These are phyloP conservation scores for Aegotheles bennettii DNA, from an alignment of 2,113 vertebrate species.

Conservation along the genomic window DNA sequence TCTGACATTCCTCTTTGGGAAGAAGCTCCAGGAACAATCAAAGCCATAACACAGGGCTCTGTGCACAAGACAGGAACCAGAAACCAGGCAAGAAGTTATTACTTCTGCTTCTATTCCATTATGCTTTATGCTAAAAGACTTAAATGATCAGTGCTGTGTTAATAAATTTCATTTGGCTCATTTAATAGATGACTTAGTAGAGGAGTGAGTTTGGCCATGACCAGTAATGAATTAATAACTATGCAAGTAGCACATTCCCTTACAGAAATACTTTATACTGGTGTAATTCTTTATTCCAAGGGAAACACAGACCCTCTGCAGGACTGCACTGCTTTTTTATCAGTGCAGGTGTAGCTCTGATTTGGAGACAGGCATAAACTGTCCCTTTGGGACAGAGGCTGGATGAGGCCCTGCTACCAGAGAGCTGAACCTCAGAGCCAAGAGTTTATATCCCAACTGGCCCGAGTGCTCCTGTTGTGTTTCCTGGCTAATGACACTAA, in stretches of 20 bases:
- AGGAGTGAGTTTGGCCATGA: constrained; percentile 46
- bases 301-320: neutral
- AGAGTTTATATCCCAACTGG: neutral
- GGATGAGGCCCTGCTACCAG: neutral
- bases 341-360: neutral
- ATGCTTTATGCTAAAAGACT: constrained; percentile 47
- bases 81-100: neutral
- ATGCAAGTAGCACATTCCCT: constrained; percentile 37
- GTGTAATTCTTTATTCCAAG: neutral
- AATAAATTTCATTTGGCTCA: constrained; percentile 61
- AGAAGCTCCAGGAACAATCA: neutral
- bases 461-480: neutral
- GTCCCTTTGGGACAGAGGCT: neutral
- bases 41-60: neutral
- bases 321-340: neutral
- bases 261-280: neutral
- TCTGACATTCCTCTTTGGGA: neutral
- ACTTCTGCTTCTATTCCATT: constrained; percentile 27
- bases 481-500: neutral
- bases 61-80: neutral
- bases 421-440: neutral
- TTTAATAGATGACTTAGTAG: constrained; percentile 58
- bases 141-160: constrained; percentile 53
- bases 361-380: neutral
- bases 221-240: constrained; percentile 61